Evolutionary conservation across 2,797 vertebrate genomes (phyloP).

Genomic region (Tokudaia tokunoshimensis): DNA sequence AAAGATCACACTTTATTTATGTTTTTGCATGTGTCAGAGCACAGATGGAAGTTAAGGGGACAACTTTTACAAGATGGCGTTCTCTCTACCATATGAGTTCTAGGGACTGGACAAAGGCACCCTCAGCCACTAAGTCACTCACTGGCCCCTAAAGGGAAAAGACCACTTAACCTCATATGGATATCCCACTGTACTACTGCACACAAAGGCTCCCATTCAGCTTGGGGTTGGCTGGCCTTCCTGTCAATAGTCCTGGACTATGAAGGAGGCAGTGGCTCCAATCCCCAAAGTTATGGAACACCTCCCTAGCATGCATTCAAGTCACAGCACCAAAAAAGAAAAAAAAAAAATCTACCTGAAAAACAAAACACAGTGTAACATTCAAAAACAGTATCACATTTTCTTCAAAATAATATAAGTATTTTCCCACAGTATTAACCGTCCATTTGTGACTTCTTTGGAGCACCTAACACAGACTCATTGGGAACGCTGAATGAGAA

Average conservation of each 20-base stretch:
- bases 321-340: background rate
- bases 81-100: background rate
- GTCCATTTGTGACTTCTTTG: background rate
- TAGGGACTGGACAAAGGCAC: background rate
- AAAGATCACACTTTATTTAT: background rate
- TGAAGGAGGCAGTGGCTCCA: background rate
- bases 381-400: background rate
- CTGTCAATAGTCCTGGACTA: background rate
- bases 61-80: background rate
- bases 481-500: background rate
- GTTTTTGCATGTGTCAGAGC: background rate
- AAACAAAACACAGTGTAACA: background rate
- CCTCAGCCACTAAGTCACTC: background rate
- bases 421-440: background rate
- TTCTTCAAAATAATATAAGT: constrained; percentile 13
- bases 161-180: background rate
- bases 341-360: background rate
- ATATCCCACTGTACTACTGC: background rate
- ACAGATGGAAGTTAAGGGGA: background rate
- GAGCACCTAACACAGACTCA: background rate
- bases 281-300: background rate
- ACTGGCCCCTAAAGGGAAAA: background rate
- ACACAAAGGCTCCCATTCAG: background rate
- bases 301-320: background rate
- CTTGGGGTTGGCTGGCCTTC: background rate